Evolutionary conservation across 2,797 vertebrate genomes (phyloP).

Genomic region (Delichon dasypus): DNA sequence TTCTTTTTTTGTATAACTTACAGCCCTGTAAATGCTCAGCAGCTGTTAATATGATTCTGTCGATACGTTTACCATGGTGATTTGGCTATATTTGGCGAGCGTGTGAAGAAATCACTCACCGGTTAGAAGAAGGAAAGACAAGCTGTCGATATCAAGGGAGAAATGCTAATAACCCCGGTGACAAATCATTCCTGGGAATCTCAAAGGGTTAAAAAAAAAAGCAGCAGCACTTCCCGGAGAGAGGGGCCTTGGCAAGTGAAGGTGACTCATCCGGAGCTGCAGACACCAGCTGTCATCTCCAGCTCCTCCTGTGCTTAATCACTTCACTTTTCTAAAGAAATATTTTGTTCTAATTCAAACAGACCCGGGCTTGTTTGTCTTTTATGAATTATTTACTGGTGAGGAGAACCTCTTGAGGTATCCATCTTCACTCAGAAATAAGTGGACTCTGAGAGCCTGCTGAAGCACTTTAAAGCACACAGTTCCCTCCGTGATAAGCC

Average conservation of each 20-base stretch:
- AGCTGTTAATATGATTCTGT: slow-evolving; percentile 90
- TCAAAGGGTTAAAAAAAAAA: slow-evolving; percentile 76
- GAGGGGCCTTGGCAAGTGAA: slow-evolving; percentile 65
- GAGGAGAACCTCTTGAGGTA: slow-evolving; percentile 58
- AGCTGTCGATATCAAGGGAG: slow-evolving; percentile 86
- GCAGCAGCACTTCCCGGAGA: slow-evolving; percentile 61
- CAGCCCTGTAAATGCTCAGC: slow-evolving; percentile 78
- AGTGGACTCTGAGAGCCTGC: slow-evolving; percentile 19
- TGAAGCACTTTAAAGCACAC: background rate
- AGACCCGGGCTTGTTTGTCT: slow-evolving; percentile 49
- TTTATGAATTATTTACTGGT: slow-evolving; percentile 70
- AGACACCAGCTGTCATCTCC: slow-evolving; percentile 71
- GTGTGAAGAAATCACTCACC: slow-evolving; percentile 88
- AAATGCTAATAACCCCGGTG: slow-evolving; percentile 90
- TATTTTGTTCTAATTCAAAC: slow-evolving; percentile 69
- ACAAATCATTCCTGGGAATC: slow-evolving; percentile 79
- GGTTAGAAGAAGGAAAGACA: slow-evolving; percentile 80
- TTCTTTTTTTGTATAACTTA: slow-evolving; percentile 76
- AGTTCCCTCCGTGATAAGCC: background rate
- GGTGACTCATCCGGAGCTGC: slow-evolving; percentile 70
- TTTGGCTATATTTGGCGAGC: slow-evolving; percentile 81
- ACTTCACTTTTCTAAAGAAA: slow-evolving; percentile 65
- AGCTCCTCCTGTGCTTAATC: slow-evolving; percentile 61
- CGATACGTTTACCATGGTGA: slow-evolving; percentile 86
- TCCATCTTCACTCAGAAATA: slow-evolving; percentile 57